Conservation (phyloP, 2,113 vertebrate species). For the Struthio camelus region DNA sequence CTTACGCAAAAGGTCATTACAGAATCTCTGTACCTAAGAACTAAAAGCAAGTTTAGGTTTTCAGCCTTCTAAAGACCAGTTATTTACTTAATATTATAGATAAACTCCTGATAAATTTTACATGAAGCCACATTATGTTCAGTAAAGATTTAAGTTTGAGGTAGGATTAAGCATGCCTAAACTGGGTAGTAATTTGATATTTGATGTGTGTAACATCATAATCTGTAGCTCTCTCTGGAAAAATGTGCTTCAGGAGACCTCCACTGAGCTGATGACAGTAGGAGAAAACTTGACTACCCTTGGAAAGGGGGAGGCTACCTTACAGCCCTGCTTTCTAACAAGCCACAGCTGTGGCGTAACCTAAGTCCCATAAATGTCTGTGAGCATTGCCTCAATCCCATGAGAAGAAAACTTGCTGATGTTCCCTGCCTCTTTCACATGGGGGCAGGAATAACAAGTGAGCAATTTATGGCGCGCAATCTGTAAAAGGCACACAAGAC, state of each 20-base stretch:
- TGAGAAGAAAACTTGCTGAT: not conserved
- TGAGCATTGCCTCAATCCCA: not conserved
- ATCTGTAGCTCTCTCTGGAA: not conserved
- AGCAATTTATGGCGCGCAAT: not conserved
- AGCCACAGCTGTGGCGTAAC: not conserved
- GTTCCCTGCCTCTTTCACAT: not conserved
- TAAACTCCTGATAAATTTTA: not conserved
- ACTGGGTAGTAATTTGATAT: not conserved
- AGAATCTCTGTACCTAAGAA: not conserved
- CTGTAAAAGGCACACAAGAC: not conserved
- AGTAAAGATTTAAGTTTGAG: not conserved
- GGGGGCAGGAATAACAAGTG: not conserved
- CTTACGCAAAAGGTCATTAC: not conserved
- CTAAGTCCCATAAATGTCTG: not conserved
- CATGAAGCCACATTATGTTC: not conserved
- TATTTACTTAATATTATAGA: accelerated
- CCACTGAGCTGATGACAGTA: not conserved
- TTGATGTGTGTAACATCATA: not conserved
- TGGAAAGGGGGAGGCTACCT: not conserved
- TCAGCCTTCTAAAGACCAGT: not conserved
- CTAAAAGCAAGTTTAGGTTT: not conserved
- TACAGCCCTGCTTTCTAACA: not conserved
- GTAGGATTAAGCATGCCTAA: not conserved
- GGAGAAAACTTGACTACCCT: not conserved
- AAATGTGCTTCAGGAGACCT: not conserved